A percentile compares a stretch with the other conserved stretches of the same genome.
Conservation (phyloP, 2,888 invertebrate species). For the Zonitis immaculata region DNA sequence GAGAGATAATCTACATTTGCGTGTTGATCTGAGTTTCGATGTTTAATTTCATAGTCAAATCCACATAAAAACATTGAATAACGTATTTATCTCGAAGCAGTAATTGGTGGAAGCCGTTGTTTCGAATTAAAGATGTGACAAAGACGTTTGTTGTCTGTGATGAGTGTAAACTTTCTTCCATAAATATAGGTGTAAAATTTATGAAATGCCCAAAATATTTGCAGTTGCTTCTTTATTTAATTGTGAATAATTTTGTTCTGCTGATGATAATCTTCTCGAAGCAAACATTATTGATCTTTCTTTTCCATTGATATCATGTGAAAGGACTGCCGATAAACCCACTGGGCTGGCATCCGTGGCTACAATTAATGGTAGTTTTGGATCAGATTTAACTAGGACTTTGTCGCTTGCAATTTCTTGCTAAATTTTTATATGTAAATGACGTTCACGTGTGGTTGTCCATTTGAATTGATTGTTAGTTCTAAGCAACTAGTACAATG, state of each 20-base stretch:
- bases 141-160: conserved; percentile 18
- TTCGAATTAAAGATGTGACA: conserved; percentile 12
- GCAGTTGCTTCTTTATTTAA: conserved; percentile 17
- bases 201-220: conserved; percentile 5
- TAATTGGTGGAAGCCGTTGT: conserved; percentile 6
- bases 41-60: conserved; percentile 12
- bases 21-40: conserved; percentile 10
- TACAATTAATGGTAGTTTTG: conserved; percentile 10
- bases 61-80: not conserved
- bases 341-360: conserved; percentile 6
- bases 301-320: conserved; percentile 13
- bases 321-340: conserved; percentile 13
- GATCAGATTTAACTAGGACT: conserved; percentile 21
- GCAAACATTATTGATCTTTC: conserved; percentile 18
- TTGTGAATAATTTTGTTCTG: conserved; percentile 15
- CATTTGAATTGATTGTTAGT: conserved; percentile 16
- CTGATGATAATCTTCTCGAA: conserved; percentile 16
- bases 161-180: conserved; percentile 7
- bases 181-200: conserved; percentile 9
- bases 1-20: conserved; percentile 17
- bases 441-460: conserved; percentile 17
- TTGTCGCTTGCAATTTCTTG: conserved; percentile 15
- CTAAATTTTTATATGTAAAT: conserved; percentile 15
- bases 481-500: conserved; percentile 19
- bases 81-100: conserved; percentile 6